A percentile compares a stretch with the other conserved stretches of the same genome.
Conservation (phyloP, 2,888 invertebrate species). For the Plebejus anna region DNA sequence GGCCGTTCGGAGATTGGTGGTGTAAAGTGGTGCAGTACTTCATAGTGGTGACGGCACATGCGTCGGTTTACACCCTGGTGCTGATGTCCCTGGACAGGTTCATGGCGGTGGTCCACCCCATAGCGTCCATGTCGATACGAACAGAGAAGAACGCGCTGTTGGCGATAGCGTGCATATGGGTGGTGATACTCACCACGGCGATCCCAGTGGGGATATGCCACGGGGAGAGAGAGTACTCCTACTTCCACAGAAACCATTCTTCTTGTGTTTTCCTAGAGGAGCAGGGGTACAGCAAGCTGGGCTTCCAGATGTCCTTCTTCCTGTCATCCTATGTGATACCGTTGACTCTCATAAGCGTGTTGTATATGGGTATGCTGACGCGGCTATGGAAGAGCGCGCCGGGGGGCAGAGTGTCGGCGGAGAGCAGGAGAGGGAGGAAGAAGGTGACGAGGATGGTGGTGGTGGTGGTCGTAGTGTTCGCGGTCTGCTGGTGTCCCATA, state of each 20-base stretch:
- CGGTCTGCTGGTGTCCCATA: constrained; percentile 96
- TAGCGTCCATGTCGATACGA: constrained; percentile 91
- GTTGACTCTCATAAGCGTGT: constrained; percentile 89
- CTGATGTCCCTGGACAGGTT: constrained; percentile 96
- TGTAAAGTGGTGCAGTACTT: constrained; percentile 95
- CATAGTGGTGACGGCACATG: constrained; percentile 95
- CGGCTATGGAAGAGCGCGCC: constrained; percentile 92
- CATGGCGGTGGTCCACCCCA: constrained; percentile 95
- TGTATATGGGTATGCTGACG: constrained; percentile 94
- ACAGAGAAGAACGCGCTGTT: constrained; percentile 90
- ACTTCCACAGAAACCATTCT: constrained; percentile 81
- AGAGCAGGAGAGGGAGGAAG: constrained; percentile 90
- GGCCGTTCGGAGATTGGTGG: constrained; percentile 95
- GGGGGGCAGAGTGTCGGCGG: constrained; percentile 89
- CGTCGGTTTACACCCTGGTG: constrained; percentile 95
- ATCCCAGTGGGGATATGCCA: constrained; percentile 89
- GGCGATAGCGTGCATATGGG: constrained; percentile 90
- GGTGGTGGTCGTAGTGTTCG: constrained; percentile 94
- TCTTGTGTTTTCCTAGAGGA: constrained; percentile 85
- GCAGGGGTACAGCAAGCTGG: constrained; percentile 80
- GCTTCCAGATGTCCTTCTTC: constrained; percentile 90
- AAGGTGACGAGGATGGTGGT: constrained; percentile 95
- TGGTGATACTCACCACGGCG: constrained; percentile 87
- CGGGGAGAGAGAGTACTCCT: constrained; percentile 85
- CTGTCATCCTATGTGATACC: constrained; percentile 94